Evolutionary conservation across 2,888 invertebrate species (phyloP).

Genomic region (Encarsia formosa): DNA sequence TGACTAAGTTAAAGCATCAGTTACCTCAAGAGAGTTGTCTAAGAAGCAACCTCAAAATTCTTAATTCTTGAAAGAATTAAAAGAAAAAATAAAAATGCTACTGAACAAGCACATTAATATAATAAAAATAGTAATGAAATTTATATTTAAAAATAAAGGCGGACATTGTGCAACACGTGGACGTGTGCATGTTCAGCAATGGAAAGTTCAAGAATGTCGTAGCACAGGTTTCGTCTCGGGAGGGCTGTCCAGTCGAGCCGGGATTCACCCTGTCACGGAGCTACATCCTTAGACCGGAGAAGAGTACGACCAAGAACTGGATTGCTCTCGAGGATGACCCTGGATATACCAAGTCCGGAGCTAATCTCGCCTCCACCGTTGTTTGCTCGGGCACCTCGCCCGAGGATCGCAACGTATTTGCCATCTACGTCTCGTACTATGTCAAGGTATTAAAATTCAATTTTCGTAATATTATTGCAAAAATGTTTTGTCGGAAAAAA

Average conservation of each 20-base stretch:
- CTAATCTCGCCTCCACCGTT: constrained; percentile 59
- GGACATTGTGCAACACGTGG: constrained; percentile 82
- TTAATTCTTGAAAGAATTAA: too few species aligned
- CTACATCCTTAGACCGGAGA: constrained; percentile 65
- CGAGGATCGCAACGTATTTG: constrained; percentile 80
- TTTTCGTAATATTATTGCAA: too few species aligned
- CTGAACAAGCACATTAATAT: too few species aligned
- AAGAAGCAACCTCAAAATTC: too few species aligned
- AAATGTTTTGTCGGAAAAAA: too few species aligned
- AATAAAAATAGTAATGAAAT: too few species aligned
- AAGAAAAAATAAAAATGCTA: too few species aligned
- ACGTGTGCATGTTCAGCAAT: constrained; percentile 92
- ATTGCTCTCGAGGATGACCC: constrained; percentile 84
- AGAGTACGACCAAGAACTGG: constrained; percentile 84
- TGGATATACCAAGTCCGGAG: constrained; percentile 56
- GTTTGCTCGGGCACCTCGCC: constrained; percentile 54
- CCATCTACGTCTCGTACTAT: constrained; percentile 87
- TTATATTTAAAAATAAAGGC: too few species aligned
- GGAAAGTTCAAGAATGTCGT: constrained; percentile 93
- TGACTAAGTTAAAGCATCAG: too few species aligned
- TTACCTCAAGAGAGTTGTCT: too few species aligned
- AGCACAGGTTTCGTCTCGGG: constrained; percentile 61
- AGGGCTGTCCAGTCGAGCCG: constrained; percentile 64
- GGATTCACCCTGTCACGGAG: constrained; percentile 62
- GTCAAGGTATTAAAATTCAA: constrained; percentile 77